A percentile compares a stretch with the other conserved stretches of the same genome.
These are phyloP conservation scores for Pongo pygmaeus DNA, from an alignment of 2,113 vertebrate genomes.

Conservation along the genomic window DNA sequence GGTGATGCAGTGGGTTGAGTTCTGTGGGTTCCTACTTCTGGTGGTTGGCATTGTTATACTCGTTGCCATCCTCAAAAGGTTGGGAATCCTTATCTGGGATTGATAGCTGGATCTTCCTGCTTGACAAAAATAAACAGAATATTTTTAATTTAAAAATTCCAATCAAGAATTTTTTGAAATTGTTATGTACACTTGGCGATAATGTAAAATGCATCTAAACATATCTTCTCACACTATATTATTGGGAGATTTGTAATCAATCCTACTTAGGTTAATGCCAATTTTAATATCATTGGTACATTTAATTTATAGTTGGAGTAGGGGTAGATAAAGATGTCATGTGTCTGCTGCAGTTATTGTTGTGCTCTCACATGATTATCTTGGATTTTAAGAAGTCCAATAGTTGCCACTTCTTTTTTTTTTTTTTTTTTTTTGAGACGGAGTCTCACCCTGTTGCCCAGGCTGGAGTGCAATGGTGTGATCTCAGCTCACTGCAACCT, in stretches of 20 bases:
- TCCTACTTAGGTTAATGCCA: background rate
- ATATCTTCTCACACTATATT: background rate
- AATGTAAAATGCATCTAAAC: background rate
- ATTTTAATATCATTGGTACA: slow-evolving; percentile 16
- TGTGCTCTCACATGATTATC: background rate
- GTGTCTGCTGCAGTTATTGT: background rate
- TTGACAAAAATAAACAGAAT: background rate
- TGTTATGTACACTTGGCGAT: background rate
- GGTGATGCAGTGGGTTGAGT: background rate
- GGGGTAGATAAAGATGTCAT: background rate
- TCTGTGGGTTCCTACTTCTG: background rate
- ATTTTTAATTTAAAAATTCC: background rate
- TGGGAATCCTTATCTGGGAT: background rate
- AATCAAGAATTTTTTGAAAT: slow-evolving; percentile 18
- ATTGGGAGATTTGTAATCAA: background rate
- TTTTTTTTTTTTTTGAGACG: no score
- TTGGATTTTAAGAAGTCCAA: background rate
- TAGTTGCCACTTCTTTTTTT: background rate
- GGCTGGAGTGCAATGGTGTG: no score
- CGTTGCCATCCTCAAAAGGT: background rate
- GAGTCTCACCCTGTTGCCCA: no score
- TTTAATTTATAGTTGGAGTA: background rate
- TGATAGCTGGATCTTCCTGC: background rate
- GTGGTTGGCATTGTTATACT: background rate
- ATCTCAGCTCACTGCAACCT: no score